A percentile compares a stretch with the other conserved stretches of the same genome.
Evolutionary conservation across 2,888 invertebrate species (phyloP).

Genomic region (Drosophila trichaetosa): DNA sequence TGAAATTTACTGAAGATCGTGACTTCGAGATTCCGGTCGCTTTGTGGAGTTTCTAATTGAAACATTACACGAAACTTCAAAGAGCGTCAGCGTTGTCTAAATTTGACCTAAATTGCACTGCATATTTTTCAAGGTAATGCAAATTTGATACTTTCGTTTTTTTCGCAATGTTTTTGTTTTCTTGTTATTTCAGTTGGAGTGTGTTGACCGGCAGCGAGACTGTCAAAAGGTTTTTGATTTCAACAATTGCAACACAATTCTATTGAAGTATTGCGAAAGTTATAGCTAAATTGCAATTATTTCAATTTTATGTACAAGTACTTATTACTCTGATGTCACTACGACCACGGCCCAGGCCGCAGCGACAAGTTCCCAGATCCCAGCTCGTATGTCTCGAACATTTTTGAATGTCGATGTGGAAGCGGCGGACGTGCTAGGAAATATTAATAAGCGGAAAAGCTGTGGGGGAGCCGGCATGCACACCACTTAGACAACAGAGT

Average conservation of each 20-base stretch:
- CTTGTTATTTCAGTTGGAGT: constrained; percentile 27
- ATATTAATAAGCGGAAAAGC: constrained; percentile 77
- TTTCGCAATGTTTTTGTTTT: constrained; percentile 26
- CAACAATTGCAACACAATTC: constrained; percentile 56
- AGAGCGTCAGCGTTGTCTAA: constrained; percentile 47
- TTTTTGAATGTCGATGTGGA: constrained; percentile 58
- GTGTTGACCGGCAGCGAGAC: constrained; percentile 45
- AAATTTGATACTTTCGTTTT: constrained; percentile 75
- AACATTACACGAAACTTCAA: constrained; percentile 55
- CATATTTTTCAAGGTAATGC: constrained; percentile 69
- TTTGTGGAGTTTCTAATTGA: constrained; percentile 66
- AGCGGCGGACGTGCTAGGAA: constrained; percentile 67
- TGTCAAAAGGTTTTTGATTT: constrained; percentile 62
- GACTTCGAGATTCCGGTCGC: constrained; percentile 44
- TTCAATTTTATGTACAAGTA: constrained; percentile 41
- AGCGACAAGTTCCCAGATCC: constrained; percentile 8
- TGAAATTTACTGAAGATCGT: constrained; percentile 47
- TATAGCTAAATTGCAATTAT: constrained; percentile 60
- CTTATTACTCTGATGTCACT: constrained; percentile 16
- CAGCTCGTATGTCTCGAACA: constrained; percentile 13
- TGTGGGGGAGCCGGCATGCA: constrained; percentile 52
- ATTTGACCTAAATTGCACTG: constrained; percentile 68
- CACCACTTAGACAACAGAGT: constrained; percentile 22
- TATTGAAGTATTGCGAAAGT: constrained; percentile 62
- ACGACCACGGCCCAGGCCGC: constrained; percentile 22